Evolutionary conservation across 2,113 vertebrate species (phyloP).

Genomic region (Aplodontia rufa): DNA sequence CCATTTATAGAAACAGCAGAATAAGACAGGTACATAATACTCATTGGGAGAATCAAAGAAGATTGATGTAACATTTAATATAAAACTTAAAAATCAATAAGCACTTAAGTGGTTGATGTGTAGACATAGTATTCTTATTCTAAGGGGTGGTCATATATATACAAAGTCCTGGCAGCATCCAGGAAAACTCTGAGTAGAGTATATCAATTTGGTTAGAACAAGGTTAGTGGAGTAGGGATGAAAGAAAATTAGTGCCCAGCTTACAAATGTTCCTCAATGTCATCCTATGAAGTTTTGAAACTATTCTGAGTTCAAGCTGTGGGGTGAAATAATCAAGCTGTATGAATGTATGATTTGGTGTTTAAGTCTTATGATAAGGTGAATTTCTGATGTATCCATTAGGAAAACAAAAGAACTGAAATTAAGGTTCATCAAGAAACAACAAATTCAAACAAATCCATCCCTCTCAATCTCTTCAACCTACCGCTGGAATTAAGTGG

Average conservation of each 20-base stretch:
- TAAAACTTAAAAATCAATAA: background rate
- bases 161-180: background rate
- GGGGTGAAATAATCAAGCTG: background rate
- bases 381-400: background rate
- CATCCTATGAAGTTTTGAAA: background rate
- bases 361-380: background rate
- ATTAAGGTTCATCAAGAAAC: background rate
- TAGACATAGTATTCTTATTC: background rate
- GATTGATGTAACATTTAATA: background rate
- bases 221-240: background rate
- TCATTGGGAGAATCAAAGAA: background rate
- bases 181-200: background rate
- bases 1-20: background rate
- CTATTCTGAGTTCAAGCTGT: constrained; percentile 1
- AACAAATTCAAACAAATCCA: background rate
- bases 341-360: background rate
- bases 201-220: background rate
- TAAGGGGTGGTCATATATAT: background rate
- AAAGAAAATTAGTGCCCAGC: background rate
- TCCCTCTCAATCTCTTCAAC: background rate
- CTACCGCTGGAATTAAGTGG: background rate
- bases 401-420: constrained; percentile 3
- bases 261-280: background rate
- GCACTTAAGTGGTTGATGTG: background rate
- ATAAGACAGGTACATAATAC: background rate